Evolutionary conservation across 2,888 invertebrate genomes (phyloP), one percentile per base, ranked within the genome.

Genomic region (Phlogophora meticulosa): DNA sequence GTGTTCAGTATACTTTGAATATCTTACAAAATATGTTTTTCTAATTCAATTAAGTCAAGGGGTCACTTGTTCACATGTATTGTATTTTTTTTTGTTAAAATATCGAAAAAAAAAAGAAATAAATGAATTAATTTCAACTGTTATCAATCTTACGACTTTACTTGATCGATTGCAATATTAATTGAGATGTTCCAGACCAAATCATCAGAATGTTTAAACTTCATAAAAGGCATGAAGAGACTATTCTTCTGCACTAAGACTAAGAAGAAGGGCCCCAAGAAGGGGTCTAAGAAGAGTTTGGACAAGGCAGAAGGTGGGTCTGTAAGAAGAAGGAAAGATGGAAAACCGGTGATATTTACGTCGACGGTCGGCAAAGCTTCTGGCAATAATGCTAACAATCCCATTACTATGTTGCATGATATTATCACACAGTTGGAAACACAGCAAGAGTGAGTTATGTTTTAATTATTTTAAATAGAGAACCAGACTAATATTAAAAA

Each of bases 361-460:
- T 95, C 94, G 0, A 96, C 94, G 0, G 95, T 95, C 0, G 94
- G 94, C 7, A 96, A 94, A 72, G 95, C 95, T 0, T 93, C 93
- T 0, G 95, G 96, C 0, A 90, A 88, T 52, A 87, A 82, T 9
- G 88, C 92, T 0, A 93, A 90, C 13, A 96, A 96, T 75, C 97
- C 97, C 0, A 94, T 96, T 20, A 90, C 93, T 20, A 96, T 97
- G 85, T 88, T 98, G 52, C 97, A 97, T 82, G 96, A 97, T 84
- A 97, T 98, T 76, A 98, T 98, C 56, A 95, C 93, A 69, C 97
- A 97, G 83, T 90, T 98, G 72, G 97, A 98, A 90, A 94, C 96
- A 46, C 97, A 97, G 87, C 97, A 97, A 81, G 96, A 93, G 95
- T 96, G 51, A 88, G 93, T 72, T 24, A 10, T 28, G 34, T 34